A percentile compares a stretch with the other conserved stretches of the same genome.
phyloP scores from a whole-genome alignment of 1,140 invertebrate genomes.

The Drosophila nikananu region DNA sequence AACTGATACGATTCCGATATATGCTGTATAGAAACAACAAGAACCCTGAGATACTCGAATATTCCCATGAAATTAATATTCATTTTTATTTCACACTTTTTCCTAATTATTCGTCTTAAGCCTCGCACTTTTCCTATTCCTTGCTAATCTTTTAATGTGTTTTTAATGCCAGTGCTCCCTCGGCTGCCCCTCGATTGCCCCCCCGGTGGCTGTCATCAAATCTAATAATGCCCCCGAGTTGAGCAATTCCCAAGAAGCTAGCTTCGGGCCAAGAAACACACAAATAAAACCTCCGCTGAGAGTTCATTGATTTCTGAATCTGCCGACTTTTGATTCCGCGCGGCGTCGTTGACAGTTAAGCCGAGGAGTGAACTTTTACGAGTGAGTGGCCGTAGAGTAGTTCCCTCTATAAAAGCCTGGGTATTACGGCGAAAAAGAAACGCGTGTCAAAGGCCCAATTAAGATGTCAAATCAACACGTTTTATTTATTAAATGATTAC shows the following conservation, averaged over 20 bases:
- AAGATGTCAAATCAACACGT: slow-evolving; percentile 79
- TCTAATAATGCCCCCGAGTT: slow-evolving; percentile 70
- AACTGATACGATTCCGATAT: neutral
- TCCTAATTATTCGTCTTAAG: slow-evolving; percentile 42
- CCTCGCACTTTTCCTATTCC: slow-evolving; percentile 5
- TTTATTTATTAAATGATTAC: slow-evolving; percentile 79
- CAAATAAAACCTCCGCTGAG: slow-evolving; percentile 49
- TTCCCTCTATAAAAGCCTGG: slow-evolving; percentile 6
- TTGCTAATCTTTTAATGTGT: slow-evolving; percentile 65
- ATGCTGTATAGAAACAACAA: no score
- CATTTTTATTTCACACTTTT: neutral
- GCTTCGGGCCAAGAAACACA: slow-evolving; percentile 32
- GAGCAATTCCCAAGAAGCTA: slow-evolving; percentile 32
- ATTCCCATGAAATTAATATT: neutral
- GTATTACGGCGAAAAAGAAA: slow-evolving; percentile 26
- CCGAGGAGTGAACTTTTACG: slow-evolving; percentile 28
- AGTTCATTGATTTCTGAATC: slow-evolving; percentile 77
- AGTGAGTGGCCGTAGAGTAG: slow-evolving; percentile 24
- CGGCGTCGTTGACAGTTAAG: slow-evolving; percentile 48
- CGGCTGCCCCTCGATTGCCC: neutral
- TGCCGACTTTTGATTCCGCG: slow-evolving; percentile 10
- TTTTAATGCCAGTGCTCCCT: slow-evolving; percentile 55
- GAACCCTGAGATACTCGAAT: neutral
- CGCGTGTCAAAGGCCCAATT: slow-evolving; percentile 72
- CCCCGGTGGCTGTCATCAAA: slow-evolving; percentile 22